A percentile compares a stretch with the other conserved stretches of the same genome.
Evolutionary conservation across 2,888 invertebrate genomes (phyloP).

Genomic region (Ephialtes manifestator): DNA sequence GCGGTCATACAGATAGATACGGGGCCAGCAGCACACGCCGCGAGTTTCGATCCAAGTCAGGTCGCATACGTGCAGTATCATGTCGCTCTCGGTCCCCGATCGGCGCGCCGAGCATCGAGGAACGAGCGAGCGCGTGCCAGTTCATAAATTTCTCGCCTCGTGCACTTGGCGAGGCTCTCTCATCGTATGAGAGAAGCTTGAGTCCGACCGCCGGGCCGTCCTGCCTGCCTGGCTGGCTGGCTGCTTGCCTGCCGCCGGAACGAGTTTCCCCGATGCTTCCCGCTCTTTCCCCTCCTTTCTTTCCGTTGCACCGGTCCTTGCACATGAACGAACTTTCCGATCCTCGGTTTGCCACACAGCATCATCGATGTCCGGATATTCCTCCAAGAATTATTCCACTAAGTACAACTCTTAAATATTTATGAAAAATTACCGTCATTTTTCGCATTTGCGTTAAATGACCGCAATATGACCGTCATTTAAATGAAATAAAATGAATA

Average conservation of each 20-base stretch:
- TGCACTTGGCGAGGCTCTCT: slow-evolving; percentile 70
- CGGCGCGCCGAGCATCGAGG: slow-evolving; percentile 49
- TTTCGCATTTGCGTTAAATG: background rate
- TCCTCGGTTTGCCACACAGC: background rate
- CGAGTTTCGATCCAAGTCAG: slow-evolving; percentile 55
- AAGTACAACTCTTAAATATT: background rate
- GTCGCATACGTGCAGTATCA: slow-evolving; percentile 63
- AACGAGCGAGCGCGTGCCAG: slow-evolving; percentile 70
- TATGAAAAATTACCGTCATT: too few species aligned
- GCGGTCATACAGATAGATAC: slow-evolving; percentile 48
- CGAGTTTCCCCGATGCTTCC: slow-evolving; percentile 61
- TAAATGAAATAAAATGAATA: too few species aligned
- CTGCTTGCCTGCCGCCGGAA: slow-evolving; percentile 24
- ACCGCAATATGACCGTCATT: background rate
- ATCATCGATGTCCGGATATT: slow-evolving; percentile 18
- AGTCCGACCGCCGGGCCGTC: background rate
- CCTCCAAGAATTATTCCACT: slow-evolving; percentile 3
- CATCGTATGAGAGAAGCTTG: slow-evolving; percentile 52
- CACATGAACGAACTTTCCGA: background rate
- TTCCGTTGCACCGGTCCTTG: background rate
- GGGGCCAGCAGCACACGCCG: slow-evolving; percentile 48
- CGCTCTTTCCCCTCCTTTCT: background rate
- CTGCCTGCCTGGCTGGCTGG: too few species aligned
- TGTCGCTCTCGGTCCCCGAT: slow-evolving; percentile 46
- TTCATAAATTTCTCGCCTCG: slow-evolving; percentile 72